Conservation (phyloP, 2,113 vertebrate species). For the Murina feae region DNA sequence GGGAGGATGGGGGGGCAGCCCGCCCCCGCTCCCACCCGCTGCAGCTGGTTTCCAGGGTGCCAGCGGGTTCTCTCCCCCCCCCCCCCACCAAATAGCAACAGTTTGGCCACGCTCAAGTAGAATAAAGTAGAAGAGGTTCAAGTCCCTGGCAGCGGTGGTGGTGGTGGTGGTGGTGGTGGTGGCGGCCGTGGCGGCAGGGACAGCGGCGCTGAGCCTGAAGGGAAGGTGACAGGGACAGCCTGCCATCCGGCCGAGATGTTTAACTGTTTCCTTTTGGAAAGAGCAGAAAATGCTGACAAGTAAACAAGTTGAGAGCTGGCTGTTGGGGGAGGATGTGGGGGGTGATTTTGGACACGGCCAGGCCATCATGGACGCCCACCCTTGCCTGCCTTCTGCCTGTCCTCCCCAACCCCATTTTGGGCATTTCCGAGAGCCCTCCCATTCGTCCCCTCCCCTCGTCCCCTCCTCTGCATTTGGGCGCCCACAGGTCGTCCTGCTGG, state of each 20-base stretch:
- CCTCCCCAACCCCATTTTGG: slow-evolving; percentile 58
- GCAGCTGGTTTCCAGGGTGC: slow-evolving; percentile 22
- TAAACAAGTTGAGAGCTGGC: slow-evolving; percentile 74
- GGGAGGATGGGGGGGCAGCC: background rate
- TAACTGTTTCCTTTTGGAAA: slow-evolving; percentile 68
- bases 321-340: background rate
- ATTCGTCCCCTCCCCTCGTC: background rate
- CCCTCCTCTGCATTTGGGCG: slow-evolving; percentile 36
- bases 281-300: slow-evolving; percentile 31
- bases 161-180: background rate
- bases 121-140: slow-evolving; percentile 73
- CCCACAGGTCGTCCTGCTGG: background rate
- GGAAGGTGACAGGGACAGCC: slow-evolving; percentile 70
- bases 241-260: slow-evolving; percentile 38
- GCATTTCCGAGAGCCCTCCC: slow-evolving; percentile 47
- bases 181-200: too few species aligned
- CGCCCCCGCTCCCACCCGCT: background rate
- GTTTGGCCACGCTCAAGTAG: slow-evolving; percentile 79
- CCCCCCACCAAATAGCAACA: slow-evolving; percentile 77
- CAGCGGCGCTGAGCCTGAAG: background rate
- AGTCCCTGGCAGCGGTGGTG: slow-evolving; percentile 54
- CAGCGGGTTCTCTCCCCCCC: slow-evolving; percentile 26
- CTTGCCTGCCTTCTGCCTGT: background rate
- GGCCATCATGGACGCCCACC: slow-evolving; percentile 46
- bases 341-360: slow-evolving; percentile 62